Conservation (phyloP, 2,113 vertebrate species). For the Prionailurus bengalensis region DNA sequence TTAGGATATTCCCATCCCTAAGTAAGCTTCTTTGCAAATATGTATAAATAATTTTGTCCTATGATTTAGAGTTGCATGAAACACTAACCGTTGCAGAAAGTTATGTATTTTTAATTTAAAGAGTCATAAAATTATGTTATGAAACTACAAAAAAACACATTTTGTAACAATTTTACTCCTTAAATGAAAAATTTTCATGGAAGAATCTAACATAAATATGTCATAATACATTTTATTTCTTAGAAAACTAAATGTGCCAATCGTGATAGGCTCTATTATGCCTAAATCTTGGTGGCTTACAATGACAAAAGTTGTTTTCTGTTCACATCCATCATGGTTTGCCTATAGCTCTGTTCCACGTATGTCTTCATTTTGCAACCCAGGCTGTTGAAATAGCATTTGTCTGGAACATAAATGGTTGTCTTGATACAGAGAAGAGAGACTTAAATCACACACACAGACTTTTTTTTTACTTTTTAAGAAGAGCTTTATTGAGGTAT, state of each 20-base stretch:
- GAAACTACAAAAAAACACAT: constrained; percentile 8
- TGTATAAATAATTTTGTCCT: constrained; percentile 7
- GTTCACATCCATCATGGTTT: neutral
- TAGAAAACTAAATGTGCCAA: neutral
- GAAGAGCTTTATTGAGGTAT: neutral
- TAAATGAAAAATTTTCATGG: constrained; percentile 23
- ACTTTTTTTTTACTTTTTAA: neutral
- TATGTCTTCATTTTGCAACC: neutral
- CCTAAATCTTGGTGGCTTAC: neutral
- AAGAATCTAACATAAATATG: constrained; percentile 29
- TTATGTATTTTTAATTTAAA: constrained; percentile 43
- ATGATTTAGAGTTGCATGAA: neutral
- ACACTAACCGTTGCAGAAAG: neutral
- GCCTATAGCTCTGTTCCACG: neutral
- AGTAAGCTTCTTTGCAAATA: neutral
- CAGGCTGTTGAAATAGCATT: neutral
- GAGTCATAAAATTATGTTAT: neutral
- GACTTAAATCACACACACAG: neutral
- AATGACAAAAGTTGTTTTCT: neutral
- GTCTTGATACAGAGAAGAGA: neutral
- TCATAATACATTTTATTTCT: constrained; percentile 47
- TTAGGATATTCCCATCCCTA: constrained; percentile 7
- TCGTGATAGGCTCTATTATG: neutral
- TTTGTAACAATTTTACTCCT: constrained; percentile 58
- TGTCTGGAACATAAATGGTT: neutral